Evolutionary conservation across 1,140 invertebrate genomes (phyloP).

Genomic region (Calosoma granatense): DNA sequence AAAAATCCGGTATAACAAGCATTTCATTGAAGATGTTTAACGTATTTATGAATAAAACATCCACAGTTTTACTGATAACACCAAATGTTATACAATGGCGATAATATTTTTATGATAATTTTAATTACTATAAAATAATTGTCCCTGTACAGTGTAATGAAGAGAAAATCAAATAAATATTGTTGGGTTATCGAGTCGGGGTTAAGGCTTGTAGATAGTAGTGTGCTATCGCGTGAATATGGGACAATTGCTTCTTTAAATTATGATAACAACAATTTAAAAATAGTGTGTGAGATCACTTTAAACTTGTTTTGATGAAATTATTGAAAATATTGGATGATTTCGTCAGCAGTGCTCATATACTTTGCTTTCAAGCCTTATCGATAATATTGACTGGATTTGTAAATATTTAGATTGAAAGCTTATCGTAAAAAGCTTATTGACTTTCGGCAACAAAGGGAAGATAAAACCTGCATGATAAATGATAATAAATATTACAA

Average conservation of each 20-base stretch:
- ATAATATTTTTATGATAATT: not conserved
- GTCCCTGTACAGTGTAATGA: not conserved
- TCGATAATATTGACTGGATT: not conserved
- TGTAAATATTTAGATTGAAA: not conserved
- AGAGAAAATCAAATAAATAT: not conserved
- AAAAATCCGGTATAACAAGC: not conserved
- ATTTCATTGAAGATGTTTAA: not conserved
- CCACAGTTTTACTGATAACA: not conserved
- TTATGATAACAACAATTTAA: not conserved
- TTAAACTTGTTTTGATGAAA: too few species aligned
- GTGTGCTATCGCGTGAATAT: not conserved
- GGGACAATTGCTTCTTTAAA: not conserved
- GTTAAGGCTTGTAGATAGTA: not conserved
- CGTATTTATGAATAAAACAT: not conserved
- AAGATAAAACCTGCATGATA: too few species aligned
- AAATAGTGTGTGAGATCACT: not conserved
- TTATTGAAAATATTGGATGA: not conserved
- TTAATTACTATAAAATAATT: not conserved
- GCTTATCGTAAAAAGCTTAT: not conserved
- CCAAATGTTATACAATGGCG: too few species aligned
- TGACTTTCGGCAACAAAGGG: too few species aligned
- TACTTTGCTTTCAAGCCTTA: not conserved
- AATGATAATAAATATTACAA: too few species aligned
- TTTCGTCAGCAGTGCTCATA: not conserved
- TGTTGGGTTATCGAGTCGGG: not conserved